phyloP scores from a whole-genome alignment of 2,113 vertebrate genomes.

The Aldabrachelys gigantea region DNA sequence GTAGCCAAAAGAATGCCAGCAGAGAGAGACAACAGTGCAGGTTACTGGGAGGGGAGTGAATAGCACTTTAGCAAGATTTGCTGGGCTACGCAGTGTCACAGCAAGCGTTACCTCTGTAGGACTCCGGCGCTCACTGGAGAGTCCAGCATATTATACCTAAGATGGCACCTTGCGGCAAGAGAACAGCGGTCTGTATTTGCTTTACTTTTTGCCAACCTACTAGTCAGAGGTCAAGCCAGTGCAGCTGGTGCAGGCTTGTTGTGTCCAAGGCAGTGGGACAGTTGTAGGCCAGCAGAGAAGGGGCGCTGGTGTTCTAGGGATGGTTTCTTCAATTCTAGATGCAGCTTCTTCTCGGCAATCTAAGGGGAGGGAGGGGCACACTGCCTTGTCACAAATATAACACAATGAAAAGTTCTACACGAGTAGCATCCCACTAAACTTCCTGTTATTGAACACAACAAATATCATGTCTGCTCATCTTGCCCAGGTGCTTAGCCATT shows the following conservation, averaged over 20 bases:
- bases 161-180: neutral
- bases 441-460: neutral
- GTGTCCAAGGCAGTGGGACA: neutral
- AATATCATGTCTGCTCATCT: neutral
- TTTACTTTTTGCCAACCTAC: neutral
- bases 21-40: fast-evolving
- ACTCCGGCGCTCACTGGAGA: neutral
- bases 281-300: neutral
- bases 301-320: neutral
- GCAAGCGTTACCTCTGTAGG: neutral
- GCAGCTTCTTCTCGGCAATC: neutral
- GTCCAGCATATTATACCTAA: neutral
- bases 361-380: neutral
- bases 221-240: neutral
- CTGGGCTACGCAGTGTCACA: neutral
- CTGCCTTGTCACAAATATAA: neutral
- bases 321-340: neutral
- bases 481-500: neutral
- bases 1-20: neutral
- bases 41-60: neutral
- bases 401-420: neutral
- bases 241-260: neutral
- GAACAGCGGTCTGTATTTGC: neutral
- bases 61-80: neutral
- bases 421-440: neutral